These are phyloP conservation scores for Caenorhabditis brenneri DNA, from an alignment of 1,140 invertebrate species.

Conservation along the genomic window DNA sequence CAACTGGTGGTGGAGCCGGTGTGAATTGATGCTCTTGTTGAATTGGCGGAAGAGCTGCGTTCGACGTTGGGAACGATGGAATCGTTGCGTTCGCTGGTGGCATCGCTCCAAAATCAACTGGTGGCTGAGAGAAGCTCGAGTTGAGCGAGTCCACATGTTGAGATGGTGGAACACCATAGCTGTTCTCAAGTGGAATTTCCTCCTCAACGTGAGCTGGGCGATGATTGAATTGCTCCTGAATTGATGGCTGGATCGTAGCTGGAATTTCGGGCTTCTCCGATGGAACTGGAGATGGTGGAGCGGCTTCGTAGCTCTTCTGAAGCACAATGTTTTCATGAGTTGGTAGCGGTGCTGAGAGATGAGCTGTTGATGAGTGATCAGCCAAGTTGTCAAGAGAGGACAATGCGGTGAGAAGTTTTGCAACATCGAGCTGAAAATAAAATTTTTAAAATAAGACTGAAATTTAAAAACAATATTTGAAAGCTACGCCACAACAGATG, in stretches of 20 bases:
- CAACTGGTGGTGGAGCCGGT: neutral
- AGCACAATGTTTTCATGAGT: neutral
- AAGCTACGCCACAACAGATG: too few relatives aligned
- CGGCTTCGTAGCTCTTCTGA: conserved; percentile 6
- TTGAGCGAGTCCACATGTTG: neutral
- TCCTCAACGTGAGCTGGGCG: conserved; percentile 31
- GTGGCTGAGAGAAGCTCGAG: conserved; percentile 34
- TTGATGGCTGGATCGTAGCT: conserved; percentile 57
- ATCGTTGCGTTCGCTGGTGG: conserved; percentile 37
- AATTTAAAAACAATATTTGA: too few relatives aligned
- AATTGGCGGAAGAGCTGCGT: conserved; percentile 19
- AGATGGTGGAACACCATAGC: neutral
- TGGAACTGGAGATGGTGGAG: conserved; percentile 39
- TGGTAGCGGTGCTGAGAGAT: neutral
- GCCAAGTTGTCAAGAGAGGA: neutral
- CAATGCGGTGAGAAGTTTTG: neutral
- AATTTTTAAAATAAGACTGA: too few relatives aligned
- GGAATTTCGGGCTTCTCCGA: conserved; percentile 45
- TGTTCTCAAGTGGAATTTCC: conserved; percentile 42
- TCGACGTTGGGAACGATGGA: conserved; percentile 42
- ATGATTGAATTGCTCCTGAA: conserved; percentile 53
- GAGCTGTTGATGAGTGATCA: neutral
- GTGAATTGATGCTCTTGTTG: conserved; percentile 19
- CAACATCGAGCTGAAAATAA: conserved; percentile 18
- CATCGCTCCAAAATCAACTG: conserved; percentile 17